phyloP scores from a whole-genome alignment of 1,140 invertebrate species.

The Diabrotica virgifera region DNA sequence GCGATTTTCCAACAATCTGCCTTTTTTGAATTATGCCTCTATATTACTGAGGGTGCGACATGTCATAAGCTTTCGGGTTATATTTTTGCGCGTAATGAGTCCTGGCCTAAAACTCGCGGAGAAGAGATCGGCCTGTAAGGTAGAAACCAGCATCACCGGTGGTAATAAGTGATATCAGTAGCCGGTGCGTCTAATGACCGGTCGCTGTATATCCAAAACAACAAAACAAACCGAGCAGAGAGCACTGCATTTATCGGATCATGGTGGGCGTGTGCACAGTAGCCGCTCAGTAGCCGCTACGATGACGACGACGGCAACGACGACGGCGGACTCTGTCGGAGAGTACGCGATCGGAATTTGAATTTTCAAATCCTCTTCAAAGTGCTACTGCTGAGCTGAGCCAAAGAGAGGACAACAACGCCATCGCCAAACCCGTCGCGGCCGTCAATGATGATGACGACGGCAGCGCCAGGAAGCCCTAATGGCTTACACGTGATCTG shows the following conservation, averaged over 20 bases:
- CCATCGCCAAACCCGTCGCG: background rate
- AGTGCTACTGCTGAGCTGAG: background rate
- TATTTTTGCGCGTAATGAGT: background rate
- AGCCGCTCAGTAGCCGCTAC: constrained; percentile 28
- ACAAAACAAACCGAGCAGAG: constrained; percentile 37
- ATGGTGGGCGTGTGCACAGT: constrained; percentile 37
- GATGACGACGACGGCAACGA: background rate
- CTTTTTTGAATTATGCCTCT: too few species aligned
- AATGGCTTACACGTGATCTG: constrained; percentile 46
- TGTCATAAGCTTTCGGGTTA: too few species aligned
- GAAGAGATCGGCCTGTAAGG: background rate
- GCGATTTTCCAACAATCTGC: too few species aligned
- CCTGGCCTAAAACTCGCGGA: background rate
- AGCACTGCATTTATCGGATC: constrained; percentile 38
- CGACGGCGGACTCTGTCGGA: constrained; percentile 12
- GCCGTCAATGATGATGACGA: constrained; percentile 15
- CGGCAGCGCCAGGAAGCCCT: constrained; percentile 40
- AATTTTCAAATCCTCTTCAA: constrained; percentile 24
- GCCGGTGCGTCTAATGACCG: constrained; percentile 24
- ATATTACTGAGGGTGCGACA: too few species aligned
- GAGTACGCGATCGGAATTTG: constrained; percentile 35
- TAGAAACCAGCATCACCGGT: constrained; percentile 22
- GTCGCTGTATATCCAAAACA: constrained; percentile 20
- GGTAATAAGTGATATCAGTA: constrained; percentile 24
- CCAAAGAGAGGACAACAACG: background rate